A percentile compares a stretch with the other conserved stretches of the same genome.
phyloP scores from a whole-genome alignment of 1,140 invertebrate species.

The Sitophilus oryzae region DNA sequence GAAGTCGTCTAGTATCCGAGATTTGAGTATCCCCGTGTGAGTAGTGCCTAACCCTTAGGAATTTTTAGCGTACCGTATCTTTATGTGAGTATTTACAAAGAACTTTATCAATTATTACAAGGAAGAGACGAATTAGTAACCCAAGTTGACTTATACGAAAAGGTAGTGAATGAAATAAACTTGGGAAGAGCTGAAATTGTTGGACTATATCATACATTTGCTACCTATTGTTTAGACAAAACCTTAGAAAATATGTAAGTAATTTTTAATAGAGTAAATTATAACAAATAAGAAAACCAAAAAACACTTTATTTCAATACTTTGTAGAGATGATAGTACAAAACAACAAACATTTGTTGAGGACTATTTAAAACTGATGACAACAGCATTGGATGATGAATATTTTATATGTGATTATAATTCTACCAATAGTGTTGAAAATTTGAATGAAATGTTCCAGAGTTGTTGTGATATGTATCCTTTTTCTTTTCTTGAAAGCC shows the following conservation, averaged over 20 bases:
- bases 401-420: conserved; percentile 68
- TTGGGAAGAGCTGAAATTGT: conserved; percentile 33
- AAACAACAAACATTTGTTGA: conserved; percentile 48
- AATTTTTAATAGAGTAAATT: no score
- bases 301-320: background rate
- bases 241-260: conserved; percentile 34
- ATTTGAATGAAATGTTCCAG: conserved; percentile 33
- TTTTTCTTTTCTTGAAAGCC: no score
- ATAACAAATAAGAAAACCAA: background rate
- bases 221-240: conserved; percentile 33
- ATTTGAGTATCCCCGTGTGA: no score
- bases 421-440: conserved; percentile 32
- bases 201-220: conserved; percentile 34
- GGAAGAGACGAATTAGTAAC: conserved; percentile 24
- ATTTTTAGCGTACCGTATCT: conserved; percentile 34
- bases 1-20: no score
- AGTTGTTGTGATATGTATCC: conserved; percentile 34
- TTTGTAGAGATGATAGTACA: conserved; percentile 47
- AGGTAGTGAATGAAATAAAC: conserved; percentile 32
- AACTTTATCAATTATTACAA: conserved; percentile 33
- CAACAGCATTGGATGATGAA: conserved; percentile 57
- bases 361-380: conserved; percentile 55
- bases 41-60: no score
- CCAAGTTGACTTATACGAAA: conserved; percentile 19
- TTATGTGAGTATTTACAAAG: conserved; percentile 32